Evolutionary conservation across 2,888 invertebrate genomes (phyloP), one percentile per base, ranked within the genome.

Genomic region (Slavum lentiscoides): DNA sequence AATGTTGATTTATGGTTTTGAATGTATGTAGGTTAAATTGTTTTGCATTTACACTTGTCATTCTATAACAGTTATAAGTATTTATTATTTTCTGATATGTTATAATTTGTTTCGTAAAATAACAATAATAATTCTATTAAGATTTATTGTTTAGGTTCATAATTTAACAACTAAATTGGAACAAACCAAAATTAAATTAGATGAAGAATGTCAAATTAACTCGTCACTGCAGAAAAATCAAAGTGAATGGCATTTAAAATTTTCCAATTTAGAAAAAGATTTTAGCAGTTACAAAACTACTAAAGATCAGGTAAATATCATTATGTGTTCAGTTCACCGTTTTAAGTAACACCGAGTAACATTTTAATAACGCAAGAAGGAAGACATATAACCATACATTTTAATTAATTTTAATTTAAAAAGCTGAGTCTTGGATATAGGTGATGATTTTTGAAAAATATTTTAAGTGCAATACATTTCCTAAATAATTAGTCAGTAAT

Each of bases 151-250:
- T 30, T 70, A 83, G 82, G 72, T 93, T 81, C 88, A 89, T 1
- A 89, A 90, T 62, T 89, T 92, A 84, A 89, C 88, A 82, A 86
- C 87, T 82, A 93, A 92, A 85, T 86, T 96, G 81, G 88, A 89
- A 7, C 89, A 91, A 83, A 87, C 92, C 39, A 90, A 92, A 84
- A 87, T 88, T 67, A 93, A 94, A 84, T 87, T 97, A 81, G 89
- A 91, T 15, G 96, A 96, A 85, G 97, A 98, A 87, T 91, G 92
- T 83, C 93, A 94, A 84, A 88, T 98, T 85, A 94, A 95, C 82
- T 90, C 91, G 85, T 91, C 93, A 30, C 86, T 96, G 84, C 89
- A 92, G 83, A 88, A 89, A 75, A 95, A 95, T 87, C 94, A 95
- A 85, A 87, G 89, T 69, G 89, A 89, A 5, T 94, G 92, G 92